Evolutionary conservation across 2,797 vertebrate genomes (phyloP).

Genomic region (Pangasius larnaudii): DNA sequence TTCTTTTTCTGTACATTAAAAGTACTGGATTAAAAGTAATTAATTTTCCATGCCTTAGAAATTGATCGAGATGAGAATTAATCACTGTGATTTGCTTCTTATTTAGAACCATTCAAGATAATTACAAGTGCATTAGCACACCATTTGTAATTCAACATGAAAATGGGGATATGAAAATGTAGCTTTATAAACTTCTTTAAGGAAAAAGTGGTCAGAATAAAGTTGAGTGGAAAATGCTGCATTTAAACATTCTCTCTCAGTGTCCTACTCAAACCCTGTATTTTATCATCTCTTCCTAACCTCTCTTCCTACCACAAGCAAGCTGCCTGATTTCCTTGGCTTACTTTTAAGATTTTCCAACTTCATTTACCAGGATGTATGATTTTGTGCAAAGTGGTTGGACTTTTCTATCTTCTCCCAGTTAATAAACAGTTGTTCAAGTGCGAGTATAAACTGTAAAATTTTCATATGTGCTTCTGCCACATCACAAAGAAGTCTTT

Average conservation of each 20-base stretch:
- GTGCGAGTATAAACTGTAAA: not conserved
- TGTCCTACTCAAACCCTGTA: not conserved
- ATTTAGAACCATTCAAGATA: constrained; percentile 64
- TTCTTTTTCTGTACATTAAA: constrained; percentile 40
- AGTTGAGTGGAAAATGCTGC: not conserved
- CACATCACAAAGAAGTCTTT: not conserved
- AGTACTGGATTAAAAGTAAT: constrained; percentile 57
- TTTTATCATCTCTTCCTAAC: not conserved
- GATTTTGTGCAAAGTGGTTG: constrained; percentile 38
- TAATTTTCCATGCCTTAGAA: constrained; percentile 63
- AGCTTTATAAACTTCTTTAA: not conserved
- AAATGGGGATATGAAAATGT: constrained; percentile 29
- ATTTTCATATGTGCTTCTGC: not conserved
- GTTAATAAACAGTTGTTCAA: not conserved
- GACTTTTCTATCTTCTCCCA: constrained; percentile 43
- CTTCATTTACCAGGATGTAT: constrained; percentile 9
- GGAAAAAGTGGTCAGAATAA: not conserved
- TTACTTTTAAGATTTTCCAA: constrained; percentile 1
- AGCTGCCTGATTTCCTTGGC: not conserved
- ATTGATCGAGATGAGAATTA: constrained; percentile 60
- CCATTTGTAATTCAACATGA: constrained; percentile 53
- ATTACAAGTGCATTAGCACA: constrained; percentile 58
- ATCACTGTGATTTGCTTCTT: constrained; percentile 68
- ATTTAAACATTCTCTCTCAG: not conserved
- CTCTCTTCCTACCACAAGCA: constrained; percentile 10